Base-by-base conservation (phyloP, 2,797 vertebrate genomes). In the Acridotheres tristis region DNA sequence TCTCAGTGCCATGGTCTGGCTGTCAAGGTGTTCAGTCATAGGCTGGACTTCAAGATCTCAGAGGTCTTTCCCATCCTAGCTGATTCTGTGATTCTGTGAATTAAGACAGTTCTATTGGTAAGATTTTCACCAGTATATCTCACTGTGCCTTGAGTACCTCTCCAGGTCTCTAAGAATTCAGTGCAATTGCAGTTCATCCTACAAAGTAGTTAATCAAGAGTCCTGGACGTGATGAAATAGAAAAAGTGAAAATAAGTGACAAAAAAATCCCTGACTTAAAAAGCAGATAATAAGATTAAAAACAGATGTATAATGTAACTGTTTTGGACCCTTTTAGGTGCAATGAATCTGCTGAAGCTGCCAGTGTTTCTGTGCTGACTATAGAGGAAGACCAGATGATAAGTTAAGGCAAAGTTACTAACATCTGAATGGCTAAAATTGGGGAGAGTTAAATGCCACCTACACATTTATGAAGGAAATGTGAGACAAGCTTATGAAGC, bases 401-500 rank as follows among this genome's bases (percentile, higher is more conserved):
- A 38, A 89, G 34, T 80, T 54, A 63, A 85, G 36, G 42, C 34
- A 58, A 91, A 83, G 81, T 83, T 43, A 74, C 61, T 88, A 61
- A 77, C 8, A 14, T 54, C 20, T 68, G 34, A 83, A 65, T 6
- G 11, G 12, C 22, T 83, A 74, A 94, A 95, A 83, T 72, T 65
- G 83, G 61, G 16, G 58, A 47, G 42, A 93, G 42, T 54, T 77
- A 83, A 88, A 80, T 85, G 61, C 68, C 75, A 91, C 68, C 62
- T 83, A 71, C 65, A 54, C 30, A 7, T 25, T 84, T 63, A 65
- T 5, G 58, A 94, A 88, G 66, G 94, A 93, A 91, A 88, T 66
- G 79, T 86, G 91, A 94, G 73, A 91, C 73, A 74, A 26, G 50
- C 16, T 90, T 34, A 76, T 23, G 87, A 91, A 94, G 87, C 85